Evolutionary conservation across 2,113 vertebrate species (phyloP), one percentile per base, ranked within the genome.

Genomic region (Lathamus discolor): DNA sequence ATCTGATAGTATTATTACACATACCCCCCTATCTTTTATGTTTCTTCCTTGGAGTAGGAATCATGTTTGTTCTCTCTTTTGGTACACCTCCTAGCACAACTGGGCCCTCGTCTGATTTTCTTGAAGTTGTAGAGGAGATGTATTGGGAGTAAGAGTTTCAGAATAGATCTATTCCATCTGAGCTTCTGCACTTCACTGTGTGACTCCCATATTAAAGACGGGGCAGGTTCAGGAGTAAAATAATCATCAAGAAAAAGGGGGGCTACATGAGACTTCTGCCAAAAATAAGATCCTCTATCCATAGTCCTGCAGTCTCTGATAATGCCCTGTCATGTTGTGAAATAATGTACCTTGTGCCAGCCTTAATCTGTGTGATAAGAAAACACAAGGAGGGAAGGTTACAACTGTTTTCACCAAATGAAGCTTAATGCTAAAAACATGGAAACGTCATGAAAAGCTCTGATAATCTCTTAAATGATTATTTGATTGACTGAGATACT

Each of bases 31-130:
- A 41, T 64, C 12, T 17, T 93, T 44, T 4, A 11, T 39, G 55
- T 92, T 79, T 92, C 7, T 80, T 83, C 78, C 87, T 93, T 83
- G 57, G 39, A 92, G 46, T 67, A 93, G 29, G 66, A 87, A 11
- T 76, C 27, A 43, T 85, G 61, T 81, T 78, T 93, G 35, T 88
- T 83, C 67, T 69, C 9, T 23, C 19, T 54, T 66, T 29, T 37
- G 9, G 18, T 93, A 76, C 35, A 90, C 10, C 27, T 93, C 22
- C 49, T 69, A 55, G 52, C 57, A 93, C 75, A 90, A 83, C 57
- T 49, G 44, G 22, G n/a, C n/a, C 57, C 54, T 90, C 70, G 66
- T 95, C 85, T 94, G 67, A 52, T 86, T 96, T 95, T 88, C 82
- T 74, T 90, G 72, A 80, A 41, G 75, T 88, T 92, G 46, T 94